phyloP scores from a whole-genome alignment of 2,113 vertebrate genomes.

The Calypte anna region DNA sequence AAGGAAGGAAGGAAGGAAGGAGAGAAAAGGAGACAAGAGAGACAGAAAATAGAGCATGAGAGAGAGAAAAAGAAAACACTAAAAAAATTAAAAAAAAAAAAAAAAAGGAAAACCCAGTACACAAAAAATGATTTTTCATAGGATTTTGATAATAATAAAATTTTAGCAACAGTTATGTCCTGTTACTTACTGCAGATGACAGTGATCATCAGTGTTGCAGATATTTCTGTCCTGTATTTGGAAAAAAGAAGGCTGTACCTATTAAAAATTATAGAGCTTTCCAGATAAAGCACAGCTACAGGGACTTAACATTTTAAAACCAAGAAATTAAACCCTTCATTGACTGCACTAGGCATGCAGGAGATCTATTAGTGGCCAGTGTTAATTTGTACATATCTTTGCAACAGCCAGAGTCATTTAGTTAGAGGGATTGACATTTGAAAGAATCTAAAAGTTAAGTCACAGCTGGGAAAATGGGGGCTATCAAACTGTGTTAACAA shows the following conservation, averaged over 20 bases:
- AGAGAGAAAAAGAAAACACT: neutral
- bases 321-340: neutral
- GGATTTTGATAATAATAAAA: neutral
- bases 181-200: neutral
- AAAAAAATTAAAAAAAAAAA: neutral
- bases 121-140: neutral
- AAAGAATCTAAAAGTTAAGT: constrained; percentile 1
- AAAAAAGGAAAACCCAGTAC: neutral
- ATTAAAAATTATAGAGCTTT: constrained; percentile 23
- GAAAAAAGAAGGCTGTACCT: neutral
- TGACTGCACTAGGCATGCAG: neutral
- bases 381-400: constrained; percentile 37
- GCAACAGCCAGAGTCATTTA: neutral
- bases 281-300: neutral
- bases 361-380: neutral
- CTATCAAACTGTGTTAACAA: neutral
- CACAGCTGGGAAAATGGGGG: constrained; percentile 11
- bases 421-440: neutral
- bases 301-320: constrained; percentile 7
- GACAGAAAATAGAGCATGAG: fast-evolving
- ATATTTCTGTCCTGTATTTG: neutral
- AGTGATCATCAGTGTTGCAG: neutral
- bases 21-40: neutral
- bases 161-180: neutral
- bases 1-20: no score